Base-by-base conservation (phyloP, 2,113 vertebrate genomes). In the Pelobates fuscus region DNA sequence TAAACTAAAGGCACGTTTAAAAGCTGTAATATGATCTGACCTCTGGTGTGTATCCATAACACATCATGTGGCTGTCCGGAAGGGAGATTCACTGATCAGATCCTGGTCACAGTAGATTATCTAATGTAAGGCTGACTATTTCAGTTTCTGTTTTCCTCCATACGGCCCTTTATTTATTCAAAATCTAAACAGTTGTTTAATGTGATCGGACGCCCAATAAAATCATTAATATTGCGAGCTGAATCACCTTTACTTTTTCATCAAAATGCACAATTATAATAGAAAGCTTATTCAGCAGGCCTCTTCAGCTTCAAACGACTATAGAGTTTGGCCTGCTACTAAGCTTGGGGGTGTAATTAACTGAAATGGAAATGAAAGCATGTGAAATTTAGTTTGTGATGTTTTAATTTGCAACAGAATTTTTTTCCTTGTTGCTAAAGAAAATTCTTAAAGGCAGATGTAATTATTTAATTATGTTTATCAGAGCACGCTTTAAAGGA, bases 301-400 rank as follows among this genome's bases (percentile, higher is more conserved):
- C 82, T 80, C 83, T 82, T 85, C 81, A 85, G 90, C 88, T 87
- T 93, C 91, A 92, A 90, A 92, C 88, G 87, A 89, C 90, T 89
- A 89, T 90, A 91, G 83, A 90, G 84, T 88, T 84, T 83, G 86
- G 85, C 84, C 90, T 91, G 80, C 90, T 93, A 78, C 80, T 92
- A 91, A 89, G 85, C 92, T 93, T 90, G 81, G 81, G 89, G 90
- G 87, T 91, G 87, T 94, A 94, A 96, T 95, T 94, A 95, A 86
- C 87, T 81, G 85, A 89, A 85, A 88, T 89, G 89, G 91, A 93
- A 90, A 90, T 89, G 82, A 88, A 87, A 85, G 84, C 84, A 84
- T 86, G 81, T 78, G 79, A 92, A 92, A 92, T 89, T 86, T 89
- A 83, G 86, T 88, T 90, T 84, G 87, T 86, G 82, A 88, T 91